Evolutionary conservation across 2,888 invertebrate species (phyloP).

Genomic region (Torymus auratus): DNA sequence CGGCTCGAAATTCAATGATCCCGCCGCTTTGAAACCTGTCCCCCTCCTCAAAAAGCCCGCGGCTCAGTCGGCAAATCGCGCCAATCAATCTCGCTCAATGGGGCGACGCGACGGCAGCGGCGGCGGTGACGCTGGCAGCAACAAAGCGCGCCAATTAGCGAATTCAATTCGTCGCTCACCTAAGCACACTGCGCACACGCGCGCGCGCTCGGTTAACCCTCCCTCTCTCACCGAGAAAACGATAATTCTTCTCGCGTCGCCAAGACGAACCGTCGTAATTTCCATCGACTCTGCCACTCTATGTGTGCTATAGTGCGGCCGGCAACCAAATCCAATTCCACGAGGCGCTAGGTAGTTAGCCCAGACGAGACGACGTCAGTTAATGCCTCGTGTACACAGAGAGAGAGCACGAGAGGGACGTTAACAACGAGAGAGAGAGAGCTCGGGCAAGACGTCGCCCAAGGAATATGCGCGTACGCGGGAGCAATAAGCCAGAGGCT

Average conservation of each 20-base stretch:
- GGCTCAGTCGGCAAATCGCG: neutral
- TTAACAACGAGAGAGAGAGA: conserved; percentile 43
- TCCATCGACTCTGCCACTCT: conserved; percentile 11
- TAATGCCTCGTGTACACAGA: conserved; percentile 48
- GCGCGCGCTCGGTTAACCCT: conserved; percentile 22
- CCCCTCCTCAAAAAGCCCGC: no score
- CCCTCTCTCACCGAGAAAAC: conserved; percentile 19
- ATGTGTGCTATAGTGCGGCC: neutral
- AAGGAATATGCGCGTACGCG: neutral
- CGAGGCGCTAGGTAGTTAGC: conserved; percentile 46
- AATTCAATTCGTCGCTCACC: conserved; percentile 26
- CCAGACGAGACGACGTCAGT: conserved; percentile 26
- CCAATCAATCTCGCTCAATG: neutral
- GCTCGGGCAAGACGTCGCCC: neutral
- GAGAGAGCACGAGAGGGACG: conserved; percentile 32
- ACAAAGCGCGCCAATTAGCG: conserved; percentile 25
- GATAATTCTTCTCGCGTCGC: conserved; percentile 40
- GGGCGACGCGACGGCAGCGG: neutral
- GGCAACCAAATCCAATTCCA: conserved; percentile 46
- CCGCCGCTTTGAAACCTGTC: no score
- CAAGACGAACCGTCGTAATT: conserved; percentile 53
- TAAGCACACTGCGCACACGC: conserved; percentile 19
- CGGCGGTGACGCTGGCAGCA: neutral
- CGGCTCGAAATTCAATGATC: no score
- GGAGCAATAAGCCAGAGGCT: conserved; percentile 18